Conservation (phyloP, 2,888 invertebrate species). For the Camptogramma bilineatum region DNA sequence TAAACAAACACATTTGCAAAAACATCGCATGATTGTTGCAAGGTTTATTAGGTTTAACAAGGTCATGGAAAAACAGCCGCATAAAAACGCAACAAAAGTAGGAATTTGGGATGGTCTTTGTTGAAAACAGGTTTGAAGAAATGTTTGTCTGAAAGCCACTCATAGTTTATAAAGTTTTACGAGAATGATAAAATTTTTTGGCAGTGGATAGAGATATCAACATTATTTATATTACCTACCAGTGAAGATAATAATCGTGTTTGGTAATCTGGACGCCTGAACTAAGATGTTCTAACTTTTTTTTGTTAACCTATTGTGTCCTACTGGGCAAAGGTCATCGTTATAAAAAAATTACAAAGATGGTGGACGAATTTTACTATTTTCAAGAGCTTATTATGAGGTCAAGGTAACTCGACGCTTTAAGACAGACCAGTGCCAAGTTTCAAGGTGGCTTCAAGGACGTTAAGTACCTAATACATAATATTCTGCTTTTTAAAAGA, state of each 20-base stretch:
- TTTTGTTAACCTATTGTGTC: no score
- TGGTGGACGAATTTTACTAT: slow-evolving; percentile 17
- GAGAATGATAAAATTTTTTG: no score
- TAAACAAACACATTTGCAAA: slow-evolving; percentile 32
- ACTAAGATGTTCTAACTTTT: no score
- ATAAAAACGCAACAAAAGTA: slow-evolving; percentile 13
- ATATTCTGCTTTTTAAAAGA: not conserved
- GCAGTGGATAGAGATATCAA: no score
- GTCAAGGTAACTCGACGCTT: slow-evolving; percentile 23
- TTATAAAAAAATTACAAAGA: slow-evolving; percentile 4
- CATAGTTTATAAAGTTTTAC: no score
- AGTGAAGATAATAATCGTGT: no score
- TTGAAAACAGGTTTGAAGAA: not conserved
- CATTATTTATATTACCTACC: no score
- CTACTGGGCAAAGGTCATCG: no score
- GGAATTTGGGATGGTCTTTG: slow-evolving; percentile 5
- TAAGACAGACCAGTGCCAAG: slow-evolving; percentile 21
- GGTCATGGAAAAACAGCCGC: slow-evolving; percentile 24
- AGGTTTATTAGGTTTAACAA: slow-evolving; percentile 23
- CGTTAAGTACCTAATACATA: no score
- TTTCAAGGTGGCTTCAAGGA: slow-evolving; percentile 22
- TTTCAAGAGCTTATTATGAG: slow-evolving; percentile 25
- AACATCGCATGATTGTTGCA: slow-evolving; percentile 33
- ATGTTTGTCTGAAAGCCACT: not conserved
- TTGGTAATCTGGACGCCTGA: no score